Conservation (phyloP, 1,140 invertebrate species). For the Dicyema japonicum region DNA sequence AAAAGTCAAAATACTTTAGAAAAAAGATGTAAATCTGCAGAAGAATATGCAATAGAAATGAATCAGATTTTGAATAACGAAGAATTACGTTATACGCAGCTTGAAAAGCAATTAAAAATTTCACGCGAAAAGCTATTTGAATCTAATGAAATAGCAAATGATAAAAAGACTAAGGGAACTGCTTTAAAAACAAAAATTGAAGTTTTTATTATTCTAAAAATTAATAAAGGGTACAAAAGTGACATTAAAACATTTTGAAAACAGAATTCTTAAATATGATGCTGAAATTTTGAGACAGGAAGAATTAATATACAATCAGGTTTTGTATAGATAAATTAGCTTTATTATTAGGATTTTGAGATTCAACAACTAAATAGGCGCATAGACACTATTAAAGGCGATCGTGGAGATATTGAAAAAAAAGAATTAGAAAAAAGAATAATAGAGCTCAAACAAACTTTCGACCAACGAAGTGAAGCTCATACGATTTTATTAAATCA, state of each 20-base stretch:
- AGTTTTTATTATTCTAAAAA: too few relatives aligned
- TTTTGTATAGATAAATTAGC: too few relatives aligned
- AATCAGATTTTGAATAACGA: constrained; percentile 13
- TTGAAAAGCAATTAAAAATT: constrained; percentile 12
- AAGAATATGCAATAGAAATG: constrained; percentile 12
- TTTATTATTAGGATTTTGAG: too few relatives aligned
- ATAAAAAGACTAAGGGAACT: too few relatives aligned
- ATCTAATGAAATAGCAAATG: constrained; percentile 12
- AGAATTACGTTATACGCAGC: constrained; percentile 9
- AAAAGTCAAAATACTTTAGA: too few relatives aligned
- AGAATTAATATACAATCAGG: constrained; percentile 20
- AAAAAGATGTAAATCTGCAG: too few relatives aligned
- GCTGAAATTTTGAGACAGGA: constrained; percentile 18
- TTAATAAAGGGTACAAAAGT: too few relatives aligned
- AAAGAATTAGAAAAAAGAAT: constrained; percentile 10
- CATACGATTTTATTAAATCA: too few relatives aligned
- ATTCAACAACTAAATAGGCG: constrained; percentile 16
- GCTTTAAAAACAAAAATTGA: too few relatives aligned
- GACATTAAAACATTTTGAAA: constrained; percentile 14
- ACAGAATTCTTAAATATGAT: constrained; percentile 13
- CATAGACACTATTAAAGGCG: constrained; percentile 16
- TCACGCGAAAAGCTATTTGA: constrained; percentile 12
- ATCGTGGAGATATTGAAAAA: constrained; percentile 16
- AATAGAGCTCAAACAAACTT: constrained; percentile 10
- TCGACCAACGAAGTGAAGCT: constrained; percentile 14